phyloP scores from a whole-genome alignment of 2,888 invertebrate species.

The Neoascia interrupta region DNA sequence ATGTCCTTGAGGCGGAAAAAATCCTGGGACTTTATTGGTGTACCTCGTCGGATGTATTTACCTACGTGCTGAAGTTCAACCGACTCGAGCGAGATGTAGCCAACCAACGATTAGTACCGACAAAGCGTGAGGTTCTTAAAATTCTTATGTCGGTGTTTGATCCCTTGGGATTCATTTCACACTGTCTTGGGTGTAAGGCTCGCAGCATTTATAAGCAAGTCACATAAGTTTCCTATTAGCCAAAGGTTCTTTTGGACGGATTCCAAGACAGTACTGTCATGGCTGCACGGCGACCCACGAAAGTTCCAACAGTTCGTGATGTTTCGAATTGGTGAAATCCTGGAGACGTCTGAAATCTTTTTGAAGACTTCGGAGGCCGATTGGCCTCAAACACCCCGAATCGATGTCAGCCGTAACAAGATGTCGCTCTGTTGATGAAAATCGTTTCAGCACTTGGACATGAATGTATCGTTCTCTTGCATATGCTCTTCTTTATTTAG shows the following conservation, averaged over 20 bases:
- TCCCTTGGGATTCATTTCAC: slow-evolving; percentile 15
- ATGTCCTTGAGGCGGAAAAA: background rate
- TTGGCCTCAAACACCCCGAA: background rate
- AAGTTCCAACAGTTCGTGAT: slow-evolving; percentile 54
- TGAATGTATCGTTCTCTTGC: background rate
- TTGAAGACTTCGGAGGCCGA: slow-evolving; percentile 29
- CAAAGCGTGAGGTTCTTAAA: background rate
- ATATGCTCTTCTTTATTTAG: background rate
- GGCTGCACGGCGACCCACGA: slow-evolving; percentile 70
- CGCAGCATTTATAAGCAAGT: background rate
- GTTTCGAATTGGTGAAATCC: slow-evolving; percentile 49
- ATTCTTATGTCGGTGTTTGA: slow-evolving; percentile 20
- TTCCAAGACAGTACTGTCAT: slow-evolving; percentile 66
- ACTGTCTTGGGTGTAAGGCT: background rate
- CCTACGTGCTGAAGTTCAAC: background rate
- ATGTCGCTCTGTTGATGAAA: background rate
- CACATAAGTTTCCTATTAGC: slow-evolving; percentile 26
- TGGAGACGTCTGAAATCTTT: slow-evolving; percentile 45
- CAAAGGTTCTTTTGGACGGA: slow-evolving; percentile 69
- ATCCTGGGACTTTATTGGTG: slow-evolving; percentile 2
- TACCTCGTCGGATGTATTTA: background rate
- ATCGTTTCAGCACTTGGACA: background rate
- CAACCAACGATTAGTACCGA: background rate
- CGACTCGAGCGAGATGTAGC: background rate
- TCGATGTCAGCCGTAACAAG: background rate